phyloP scores from a whole-genome alignment of 2,888 invertebrate genomes.

The Andrena flavipes region DNA sequence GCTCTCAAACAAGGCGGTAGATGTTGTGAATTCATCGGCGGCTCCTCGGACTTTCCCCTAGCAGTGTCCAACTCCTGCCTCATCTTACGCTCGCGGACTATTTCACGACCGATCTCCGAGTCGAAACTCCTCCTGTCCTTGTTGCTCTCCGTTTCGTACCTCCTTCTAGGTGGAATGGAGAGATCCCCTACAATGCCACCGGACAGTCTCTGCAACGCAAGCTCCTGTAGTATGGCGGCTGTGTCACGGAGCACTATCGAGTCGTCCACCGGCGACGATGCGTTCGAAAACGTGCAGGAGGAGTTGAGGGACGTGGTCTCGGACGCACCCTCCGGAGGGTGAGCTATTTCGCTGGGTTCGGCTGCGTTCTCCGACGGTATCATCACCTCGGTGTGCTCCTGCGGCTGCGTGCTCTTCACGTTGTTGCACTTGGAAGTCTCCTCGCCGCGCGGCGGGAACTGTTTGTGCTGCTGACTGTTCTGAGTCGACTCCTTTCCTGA shows the following conservation, averaged over 20 bases:
- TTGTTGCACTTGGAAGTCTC: constrained; percentile 70
- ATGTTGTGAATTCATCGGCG: constrained; percentile 73
- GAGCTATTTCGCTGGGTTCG: constrained; percentile 81
- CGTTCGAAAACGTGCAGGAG: constrained; percentile 77
- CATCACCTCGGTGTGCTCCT: constrained; percentile 74
- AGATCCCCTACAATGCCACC: constrained; percentile 79
- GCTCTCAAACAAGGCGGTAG: constrained; percentile 88
- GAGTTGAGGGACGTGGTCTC: constrained; percentile 77
- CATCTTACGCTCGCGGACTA: constrained; percentile 84
- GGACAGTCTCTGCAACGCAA: constrained; percentile 81
- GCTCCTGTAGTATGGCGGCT: constrained; percentile 81
- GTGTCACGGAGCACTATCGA: constrained; percentile 81
- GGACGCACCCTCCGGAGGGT: constrained; percentile 81
- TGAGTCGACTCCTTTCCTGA: constrained; percentile 71
- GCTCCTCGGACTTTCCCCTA: constrained; percentile 80
- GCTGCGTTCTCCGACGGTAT: constrained; percentile 82
- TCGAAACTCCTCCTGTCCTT: constrained; percentile 84
- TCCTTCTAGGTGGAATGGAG: constrained; percentile 66
- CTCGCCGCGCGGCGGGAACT: constrained; percentile 70
- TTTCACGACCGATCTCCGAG: constrained; percentile 85
- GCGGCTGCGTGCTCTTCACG: constrained; percentile 65
- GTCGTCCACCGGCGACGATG: constrained; percentile 78
- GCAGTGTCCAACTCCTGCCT: constrained; percentile 83
- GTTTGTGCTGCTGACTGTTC: constrained; percentile 71
- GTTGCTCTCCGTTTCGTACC: constrained; percentile 76